Evolutionary conservation across 2,113 vertebrate genomes (phyloP).

Genomic region (Platichthys flesus): DNA sequence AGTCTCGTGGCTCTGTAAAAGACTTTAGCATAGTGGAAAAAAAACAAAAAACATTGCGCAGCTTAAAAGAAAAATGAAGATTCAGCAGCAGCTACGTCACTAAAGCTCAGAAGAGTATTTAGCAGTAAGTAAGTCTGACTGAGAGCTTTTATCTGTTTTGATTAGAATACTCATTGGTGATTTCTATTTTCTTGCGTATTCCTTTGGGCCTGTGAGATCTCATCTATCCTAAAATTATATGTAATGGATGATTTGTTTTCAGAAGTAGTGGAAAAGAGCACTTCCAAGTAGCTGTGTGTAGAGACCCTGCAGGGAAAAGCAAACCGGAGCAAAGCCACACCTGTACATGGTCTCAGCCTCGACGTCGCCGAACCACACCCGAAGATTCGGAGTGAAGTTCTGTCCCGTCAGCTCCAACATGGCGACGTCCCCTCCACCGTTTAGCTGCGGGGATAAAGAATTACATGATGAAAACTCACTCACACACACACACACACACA

Average conservation of each 20-base stretch:
- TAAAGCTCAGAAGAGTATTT: not conserved
- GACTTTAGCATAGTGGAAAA: too few species aligned
- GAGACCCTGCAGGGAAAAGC: not conserved
- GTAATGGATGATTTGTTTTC: not conserved
- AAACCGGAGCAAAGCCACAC: slow-evolving; percentile 68
- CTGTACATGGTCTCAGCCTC: slow-evolving; percentile 99
- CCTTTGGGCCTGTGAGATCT: not conserved
- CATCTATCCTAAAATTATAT: not conserved
- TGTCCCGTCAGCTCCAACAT: slow-evolving; percentile 99
- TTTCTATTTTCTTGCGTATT: not conserved
- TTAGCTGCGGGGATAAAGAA: slow-evolving; percentile 82
- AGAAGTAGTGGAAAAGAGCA: not conserved
- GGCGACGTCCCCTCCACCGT: slow-evolving; percentile 96
- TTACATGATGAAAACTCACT: not conserved
- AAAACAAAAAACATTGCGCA: too few species aligned
- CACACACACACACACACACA: not conserved
- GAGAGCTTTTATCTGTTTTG: slow-evolving; percentile 4
- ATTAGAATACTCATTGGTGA: not conserved
- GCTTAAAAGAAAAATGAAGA: too few species aligned
- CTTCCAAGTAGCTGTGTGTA: not conserved
- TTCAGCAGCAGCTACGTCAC: not conserved
- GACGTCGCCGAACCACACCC: slow-evolving; percentile 99
- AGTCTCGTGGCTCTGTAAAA: too few species aligned
- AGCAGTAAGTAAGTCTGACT: not conserved
- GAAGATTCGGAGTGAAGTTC: slow-evolving; percentile 98